These are phyloP conservation scores for Dinoponera quadriceps DNA, from an alignment of 1,140 invertebrate genomes.

Conservation along the genomic window DNA sequence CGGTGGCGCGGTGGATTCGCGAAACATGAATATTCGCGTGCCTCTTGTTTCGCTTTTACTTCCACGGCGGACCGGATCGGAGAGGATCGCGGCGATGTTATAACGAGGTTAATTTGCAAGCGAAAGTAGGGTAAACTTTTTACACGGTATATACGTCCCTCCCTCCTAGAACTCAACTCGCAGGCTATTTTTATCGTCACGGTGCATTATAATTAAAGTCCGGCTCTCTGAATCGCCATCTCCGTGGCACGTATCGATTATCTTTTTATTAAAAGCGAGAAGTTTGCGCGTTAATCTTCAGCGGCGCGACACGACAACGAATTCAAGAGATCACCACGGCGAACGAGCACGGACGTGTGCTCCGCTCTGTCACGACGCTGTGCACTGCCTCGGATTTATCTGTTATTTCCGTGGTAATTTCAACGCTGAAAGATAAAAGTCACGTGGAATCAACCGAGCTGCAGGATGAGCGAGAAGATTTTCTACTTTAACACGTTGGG, in stretches of 20 bases:
- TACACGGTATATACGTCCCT: constrained; percentile 7
- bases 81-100: constrained; percentile 28
- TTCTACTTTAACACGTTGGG: no score
- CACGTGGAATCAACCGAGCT: no score
- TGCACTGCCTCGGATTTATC: no score
- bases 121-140: constrained; percentile 60
- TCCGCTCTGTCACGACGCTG: no score
- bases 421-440: no score
- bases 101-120: constrained; percentile 53
- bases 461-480: no score
- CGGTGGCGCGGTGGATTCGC: background rate
- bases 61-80: background rate
- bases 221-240: constrained; percentile 1
- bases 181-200: constrained; percentile 48
- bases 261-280: no score
- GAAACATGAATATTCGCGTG: constrained; percentile 44
- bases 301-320: no score
- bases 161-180: constrained; percentile 11
- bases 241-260: background rate
- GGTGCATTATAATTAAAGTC: constrained; percentile 22
- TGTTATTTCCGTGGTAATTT: no score
- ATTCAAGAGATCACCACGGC: no score
- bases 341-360: no score
- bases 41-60: constrained; percentile 28
- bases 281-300: background rate